Evolutionary conservation across 1,140 invertebrate species (phyloP), one percentile per base, ranked within the genome.

Genomic region (Bemisia tabaci): DNA sequence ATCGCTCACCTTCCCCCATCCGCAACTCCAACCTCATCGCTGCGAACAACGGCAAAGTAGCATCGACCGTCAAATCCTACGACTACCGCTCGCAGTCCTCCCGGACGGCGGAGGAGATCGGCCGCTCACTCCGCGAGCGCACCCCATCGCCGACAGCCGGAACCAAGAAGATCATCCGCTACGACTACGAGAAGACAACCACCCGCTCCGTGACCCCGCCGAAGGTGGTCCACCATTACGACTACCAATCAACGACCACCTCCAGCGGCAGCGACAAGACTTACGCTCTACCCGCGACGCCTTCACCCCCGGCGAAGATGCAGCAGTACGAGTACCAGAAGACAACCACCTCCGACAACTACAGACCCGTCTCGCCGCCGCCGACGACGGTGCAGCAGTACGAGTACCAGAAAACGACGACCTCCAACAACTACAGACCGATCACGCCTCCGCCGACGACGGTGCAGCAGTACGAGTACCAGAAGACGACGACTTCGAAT

Each of bases 381-480:
- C n/a, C n/a, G n/a, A n/a, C n/a, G n/a, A n/a, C n/a, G n/a, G n/a
- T n/a, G n/a, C n/a, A n/a, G n/a, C n/a, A n/a, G n/a, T n/a, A n/a
- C n/a, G n/a, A n/a, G n/a, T n/a, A n/a, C n/a, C n/a, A n/a, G n/a
- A n/a, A n/a, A n/a, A n/a, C n/a, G n/a, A n/a, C n/a, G n/a, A n/a
- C n/a, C n/a, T n/a, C n/a, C n/a, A n/a, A n/a, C n/a, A n/a, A n/a
- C n/a, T n/a, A n/a, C n/a, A n/a, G n/a, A n/a, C n/a, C n/a, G n/a
- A n/a, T n/a, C n/a, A n/a, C n/a, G n/a, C n/a, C 66, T 1, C 23
- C 62, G 11, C 22, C 60, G 5, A 62, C 62, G 2, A 61, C 24
- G 25, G 62, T 25, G 2, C 66, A 67, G 26, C 39, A 59, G 17
- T 67, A 67, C 48, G 63, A 67, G n/a, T 67, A 67, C 33, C 63